Base-by-base conservation (phyloP, 1,140 invertebrate species). In the Orussus abietinus region DNA sequence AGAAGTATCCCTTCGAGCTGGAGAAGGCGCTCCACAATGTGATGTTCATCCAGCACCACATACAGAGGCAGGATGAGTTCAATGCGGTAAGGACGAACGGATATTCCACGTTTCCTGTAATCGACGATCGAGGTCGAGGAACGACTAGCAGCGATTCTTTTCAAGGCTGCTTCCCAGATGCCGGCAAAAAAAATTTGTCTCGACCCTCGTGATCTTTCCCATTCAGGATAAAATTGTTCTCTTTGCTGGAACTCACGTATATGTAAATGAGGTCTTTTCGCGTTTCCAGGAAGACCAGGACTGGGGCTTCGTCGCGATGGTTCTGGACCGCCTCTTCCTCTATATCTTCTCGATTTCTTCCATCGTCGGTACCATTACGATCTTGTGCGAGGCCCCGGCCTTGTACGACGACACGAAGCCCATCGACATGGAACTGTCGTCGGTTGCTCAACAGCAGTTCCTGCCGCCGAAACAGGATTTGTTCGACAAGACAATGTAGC, bases 241-340 rank as follows among this genome's bases (percentile, higher is more conserved):
- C n/a, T n/a, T n/a, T n/a, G n/a, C n/a, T n/a, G n/a, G n/a, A n/a
- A n/a, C n/a, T 31, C 13, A 10, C 11, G 12, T 3, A n/a, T 42
- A 22, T 25, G 18, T 20, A 17, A n/a, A 36, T 33, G 2, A 28
- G 6, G 30, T 50, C 15, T 42, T 21, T 18, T 45, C 42, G 39
- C 43, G 2, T 47, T 63, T 69, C 46, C 70, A 95, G 91, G 90
- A 94, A 68, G 91, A 95, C 75, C 90, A 94, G 78, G 96, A 98
- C 66, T 99, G 96, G 96, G 95, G 94, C 35, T 99, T 97, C 68
- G 94, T 98, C 3, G 96, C 96, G 11, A 98, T 98, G 93, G 96
- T 99, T 1, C 78, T 99, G 44, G 96, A 99, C 69, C 81, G 96
- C 13, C 76, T 99, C 1, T 96, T 99, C 64, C 80, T 99, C 1